Evolutionary conservation across 2,797 vertebrate genomes (phyloP).

Genomic region (Apodemus agrarius): DNA sequence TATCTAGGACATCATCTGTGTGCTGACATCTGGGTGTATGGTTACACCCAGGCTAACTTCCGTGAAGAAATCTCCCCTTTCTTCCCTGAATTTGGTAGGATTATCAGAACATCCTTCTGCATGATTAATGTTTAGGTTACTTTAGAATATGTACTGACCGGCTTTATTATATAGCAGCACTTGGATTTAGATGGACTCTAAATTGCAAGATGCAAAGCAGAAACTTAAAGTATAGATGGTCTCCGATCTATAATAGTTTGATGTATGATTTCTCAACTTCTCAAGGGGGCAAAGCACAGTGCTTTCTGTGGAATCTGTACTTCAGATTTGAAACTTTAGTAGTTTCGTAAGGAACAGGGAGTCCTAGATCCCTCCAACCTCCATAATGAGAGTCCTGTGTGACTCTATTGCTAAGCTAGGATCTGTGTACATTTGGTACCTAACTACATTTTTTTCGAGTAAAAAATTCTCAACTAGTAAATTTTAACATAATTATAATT

Average conservation of each 20-base stretch:
- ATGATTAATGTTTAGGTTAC: background rate
- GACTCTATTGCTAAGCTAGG: background rate
- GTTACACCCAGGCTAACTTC: background rate
- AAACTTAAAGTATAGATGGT: background rate
- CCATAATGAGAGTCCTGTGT: background rate
- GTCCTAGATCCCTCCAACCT: accelerated
- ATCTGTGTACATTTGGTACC: background rate
- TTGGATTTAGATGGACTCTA: background rate
- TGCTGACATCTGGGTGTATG: background rate
- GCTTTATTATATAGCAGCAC: background rate
- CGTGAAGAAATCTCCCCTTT: background rate
- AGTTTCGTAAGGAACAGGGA: background rate
- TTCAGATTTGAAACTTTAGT: background rate
- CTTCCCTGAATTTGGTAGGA: background rate
- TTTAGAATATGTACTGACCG: background rate
- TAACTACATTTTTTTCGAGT: background rate
- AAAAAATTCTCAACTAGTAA: background rate
- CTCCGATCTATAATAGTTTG: background rate
- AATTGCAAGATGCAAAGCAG: background rate
- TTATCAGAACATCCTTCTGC: background rate
- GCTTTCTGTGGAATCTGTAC: background rate
- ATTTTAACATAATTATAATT: background rate
- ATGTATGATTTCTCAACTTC: background rate
- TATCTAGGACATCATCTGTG: background rate
- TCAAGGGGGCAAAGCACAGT: background rate